Conservation (phyloP, 1,140 invertebrate genomes). For the Dreissena polymorpha region DNA sequence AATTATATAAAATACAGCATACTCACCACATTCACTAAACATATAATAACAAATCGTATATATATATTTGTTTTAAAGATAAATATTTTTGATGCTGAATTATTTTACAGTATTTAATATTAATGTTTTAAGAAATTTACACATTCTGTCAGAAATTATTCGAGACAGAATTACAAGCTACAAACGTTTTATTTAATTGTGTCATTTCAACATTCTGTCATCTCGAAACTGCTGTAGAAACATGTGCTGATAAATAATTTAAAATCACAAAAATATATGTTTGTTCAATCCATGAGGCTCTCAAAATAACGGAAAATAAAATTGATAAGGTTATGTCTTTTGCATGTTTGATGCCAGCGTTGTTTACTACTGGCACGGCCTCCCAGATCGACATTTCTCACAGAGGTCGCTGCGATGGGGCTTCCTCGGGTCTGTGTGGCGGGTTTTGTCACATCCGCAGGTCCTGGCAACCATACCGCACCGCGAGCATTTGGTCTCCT, state of each 20-base stretch:
- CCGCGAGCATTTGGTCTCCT: slow-evolving; percentile 13
- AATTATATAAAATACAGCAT: background rate
- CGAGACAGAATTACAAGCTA: too few relatives aligned
- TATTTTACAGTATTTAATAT: too few relatives aligned
- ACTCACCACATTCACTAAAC: too few relatives aligned
- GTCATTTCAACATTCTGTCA: background rate
- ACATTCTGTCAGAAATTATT: too few relatives aligned
- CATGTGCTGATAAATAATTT: background rate
- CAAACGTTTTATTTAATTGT: background rate
- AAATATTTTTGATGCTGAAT: too few relatives aligned
- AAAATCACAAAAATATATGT: background rate
- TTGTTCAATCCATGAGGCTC: background rate
- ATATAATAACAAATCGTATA: too few relatives aligned
- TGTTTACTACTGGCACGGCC: background rate
- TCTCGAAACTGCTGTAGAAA: background rate
- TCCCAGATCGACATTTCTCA: slow-evolving; percentile 34
- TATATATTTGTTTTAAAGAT: too few relatives aligned
- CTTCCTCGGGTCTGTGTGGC: slow-evolving; percentile 5
- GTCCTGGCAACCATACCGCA: background rate
- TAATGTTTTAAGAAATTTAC: too few relatives aligned
- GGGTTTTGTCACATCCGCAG: slow-evolving; percentile 11
- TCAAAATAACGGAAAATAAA: background rate
- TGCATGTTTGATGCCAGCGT: background rate
- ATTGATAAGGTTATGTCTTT: background rate
- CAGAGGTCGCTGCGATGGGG: slow-evolving; percentile 29